These are phyloP conservation scores for Tor tambroides DNA, from an alignment of 2,113 vertebrate genomes.

Conservation along the genomic window DNA sequence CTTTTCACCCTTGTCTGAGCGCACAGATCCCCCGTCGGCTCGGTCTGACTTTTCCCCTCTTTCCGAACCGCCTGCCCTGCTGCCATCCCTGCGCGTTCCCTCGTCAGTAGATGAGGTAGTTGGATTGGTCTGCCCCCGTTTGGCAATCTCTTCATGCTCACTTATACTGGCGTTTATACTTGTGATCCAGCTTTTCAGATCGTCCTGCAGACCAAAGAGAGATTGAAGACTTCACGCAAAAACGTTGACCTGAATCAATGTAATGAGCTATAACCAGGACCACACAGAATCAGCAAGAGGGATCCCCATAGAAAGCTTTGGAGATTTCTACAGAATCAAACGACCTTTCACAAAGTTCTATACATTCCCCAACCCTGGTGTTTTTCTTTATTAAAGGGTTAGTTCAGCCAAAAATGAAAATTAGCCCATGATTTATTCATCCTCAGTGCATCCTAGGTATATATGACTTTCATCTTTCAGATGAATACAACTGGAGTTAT, in stretches of 20 bases:
- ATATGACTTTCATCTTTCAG: too few species aligned
- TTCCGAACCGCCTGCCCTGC: slow-evolving; percentile 77
- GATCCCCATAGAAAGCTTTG: background rate
- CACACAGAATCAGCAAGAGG: background rate
- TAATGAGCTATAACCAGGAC: background rate
- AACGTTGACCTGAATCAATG: background rate
- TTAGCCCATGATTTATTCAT: too few species aligned
- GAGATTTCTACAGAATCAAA: background rate
- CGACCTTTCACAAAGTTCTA: background rate
- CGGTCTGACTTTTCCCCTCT: slow-evolving; percentile 73
- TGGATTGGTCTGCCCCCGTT: slow-evolving; percentile 85
- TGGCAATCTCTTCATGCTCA: slow-evolving; percentile 87
- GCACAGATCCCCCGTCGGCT: slow-evolving; percentile 70
- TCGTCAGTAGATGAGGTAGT: slow-evolving; percentile 96
- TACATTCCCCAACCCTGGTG: background rate
- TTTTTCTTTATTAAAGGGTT: background rate
- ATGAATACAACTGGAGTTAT: too few species aligned
- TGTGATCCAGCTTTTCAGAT: slow-evolving; percentile 86
- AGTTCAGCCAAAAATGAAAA: too few species aligned
- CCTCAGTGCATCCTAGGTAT: too few species aligned
- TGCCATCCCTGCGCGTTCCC: slow-evolving; percentile 84
- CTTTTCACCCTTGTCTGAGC: slow-evolving; percentile 73
- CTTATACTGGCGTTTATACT: slow-evolving; percentile 78
- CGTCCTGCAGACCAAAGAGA: slow-evolving; percentile 76
- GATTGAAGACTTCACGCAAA: background rate